Conservation (phyloP, 2,113 vertebrate species). For the Prionailurus viverrinus region DNA sequence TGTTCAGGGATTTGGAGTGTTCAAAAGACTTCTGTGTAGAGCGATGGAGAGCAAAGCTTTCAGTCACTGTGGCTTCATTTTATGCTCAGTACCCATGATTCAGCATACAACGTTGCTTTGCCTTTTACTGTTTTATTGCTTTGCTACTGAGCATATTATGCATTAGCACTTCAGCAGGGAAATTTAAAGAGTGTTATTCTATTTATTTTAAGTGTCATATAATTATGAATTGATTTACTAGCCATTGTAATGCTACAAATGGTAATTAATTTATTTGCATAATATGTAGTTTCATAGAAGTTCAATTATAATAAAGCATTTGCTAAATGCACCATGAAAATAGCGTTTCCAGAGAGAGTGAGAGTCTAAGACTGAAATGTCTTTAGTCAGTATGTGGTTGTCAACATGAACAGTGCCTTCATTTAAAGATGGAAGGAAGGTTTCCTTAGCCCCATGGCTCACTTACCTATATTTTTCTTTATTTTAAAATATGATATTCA, state of each 20-base stretch:
- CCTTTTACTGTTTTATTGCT: slow-evolving; percentile 63
- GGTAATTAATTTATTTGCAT: slow-evolving; percentile 89
- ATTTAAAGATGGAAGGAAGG: background rate
- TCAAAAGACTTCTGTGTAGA: background rate
- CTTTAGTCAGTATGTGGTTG: slow-evolving; percentile 22
- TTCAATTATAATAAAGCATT: slow-evolving; percentile 86
- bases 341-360: slow-evolving; percentile 80
- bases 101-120: background rate
- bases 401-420: slow-evolving; percentile 20
- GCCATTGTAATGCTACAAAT: slow-evolving; percentile 86
- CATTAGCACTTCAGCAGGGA: slow-evolving; percentile 76
- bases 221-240: slow-evolving; percentile 89
- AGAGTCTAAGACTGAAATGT: slow-evolving; percentile 70
- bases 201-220: slow-evolving; percentile 89
- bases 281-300: slow-evolving; percentile 86
- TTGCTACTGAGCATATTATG: slow-evolving; percentile 42
- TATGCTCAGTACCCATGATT: background rate
- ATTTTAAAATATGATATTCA: slow-evolving; percentile 19
- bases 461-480: background rate
- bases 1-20: background rate
- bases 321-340: slow-evolving; percentile 89
- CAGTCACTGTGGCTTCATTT: background rate
- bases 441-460: background rate
- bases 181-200: slow-evolving; percentile 83
- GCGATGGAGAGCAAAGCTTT: background rate